Evolutionary conservation across 1,140 invertebrate genomes (phyloP), one percentile per base, ranked within the genome.

Genomic region (Brachionus rubens): DNA sequence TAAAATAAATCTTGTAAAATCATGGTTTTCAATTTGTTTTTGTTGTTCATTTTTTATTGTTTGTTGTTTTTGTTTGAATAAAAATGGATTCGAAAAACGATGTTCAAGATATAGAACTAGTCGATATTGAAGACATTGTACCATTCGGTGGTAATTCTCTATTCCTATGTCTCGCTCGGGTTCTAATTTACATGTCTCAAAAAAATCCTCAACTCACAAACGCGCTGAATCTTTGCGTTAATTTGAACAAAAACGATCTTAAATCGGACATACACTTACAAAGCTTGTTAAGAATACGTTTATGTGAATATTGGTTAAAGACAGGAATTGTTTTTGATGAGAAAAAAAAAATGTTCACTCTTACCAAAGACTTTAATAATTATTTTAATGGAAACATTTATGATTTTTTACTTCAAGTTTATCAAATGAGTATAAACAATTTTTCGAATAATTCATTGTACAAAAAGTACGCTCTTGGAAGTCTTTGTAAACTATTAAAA

Each of bases 371-470:
- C 43, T 72, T 72, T 30, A 54, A 28, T 50, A 48, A 19, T 0
- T 50, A 72, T 10, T 72, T 72, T 16, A 54, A 72, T 36, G 30
- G 36, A 19, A 72, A 72, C 50, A 30, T 72, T 9, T 72, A 72
- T 36, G 68, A 72, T n/a, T 72, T 72, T 72, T 40, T 72, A n/a
- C 19, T 72, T 14, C 68, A 72, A 30, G 68, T 72, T 19, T 72
- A 72, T 46, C 68, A 72, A 52, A 48, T 72, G 46, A 72, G 68
- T 33, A 72, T 72, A 50, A 72, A 72, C 28, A 54, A 48, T 12
- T 72, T 50, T 54, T 72, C 68, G 1, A 72, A 72, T 24, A 72
- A 72, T 40, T 46, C 68, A 28, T n/a, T 72, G n/a, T 72, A 36
- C 46, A 72, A 72, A 50, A 72, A 50, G 26, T 72, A 50, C 33